phyloP scores from a whole-genome alignment of 2,888 invertebrate genomes.

The Dicranocentrus wangi region DNA sequence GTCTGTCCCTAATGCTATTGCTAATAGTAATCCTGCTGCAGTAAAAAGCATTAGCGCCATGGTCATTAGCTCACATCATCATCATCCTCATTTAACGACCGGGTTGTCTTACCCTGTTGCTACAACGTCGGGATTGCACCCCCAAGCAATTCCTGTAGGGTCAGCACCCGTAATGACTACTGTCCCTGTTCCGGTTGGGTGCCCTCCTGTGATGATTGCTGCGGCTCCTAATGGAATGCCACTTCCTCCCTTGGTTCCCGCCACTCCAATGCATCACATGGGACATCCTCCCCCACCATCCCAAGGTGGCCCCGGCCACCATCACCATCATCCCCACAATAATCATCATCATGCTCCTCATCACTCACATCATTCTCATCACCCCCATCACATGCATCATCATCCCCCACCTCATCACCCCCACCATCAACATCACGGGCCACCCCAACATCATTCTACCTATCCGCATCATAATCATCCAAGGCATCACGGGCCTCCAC shows the following conservation, averaged over 20 bases:
- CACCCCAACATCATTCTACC: conserved; percentile 46
- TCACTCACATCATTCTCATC: conserved; percentile 29
- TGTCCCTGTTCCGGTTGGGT: conserved; percentile 45
- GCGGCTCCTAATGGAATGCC: conserved; percentile 44
- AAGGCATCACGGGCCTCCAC: conserved; percentile 24
- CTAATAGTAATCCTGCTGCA: neutral
- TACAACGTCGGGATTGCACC: conserved; percentile 37
- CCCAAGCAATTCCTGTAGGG: conserved; percentile 35
- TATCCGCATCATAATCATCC: conserved; percentile 41
- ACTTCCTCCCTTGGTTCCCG: conserved; percentile 37
- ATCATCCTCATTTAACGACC: conserved; percentile 33
- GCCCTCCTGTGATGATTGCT: conserved; percentile 55
- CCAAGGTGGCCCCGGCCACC: conserved; percentile 14
- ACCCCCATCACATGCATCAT: conserved; percentile 31
- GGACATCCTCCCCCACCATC: conserved; percentile 37
- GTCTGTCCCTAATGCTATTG: neutral
- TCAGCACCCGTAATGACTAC: conserved; percentile 55
- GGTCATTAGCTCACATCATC: conserved; percentile 56
- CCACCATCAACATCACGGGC: conserved; percentile 44
- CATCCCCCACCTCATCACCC: conserved; percentile 50
- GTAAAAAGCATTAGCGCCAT: conserved; percentile 30
- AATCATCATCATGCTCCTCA: conserved; percentile 33
- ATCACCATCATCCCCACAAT: conserved; percentile 21
- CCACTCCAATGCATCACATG: conserved; percentile 48
- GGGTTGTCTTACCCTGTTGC: conserved; percentile 32